phyloP scores from a whole-genome alignment of 2,113 vertebrate genomes.

The Eubucco bourcierii region DNA sequence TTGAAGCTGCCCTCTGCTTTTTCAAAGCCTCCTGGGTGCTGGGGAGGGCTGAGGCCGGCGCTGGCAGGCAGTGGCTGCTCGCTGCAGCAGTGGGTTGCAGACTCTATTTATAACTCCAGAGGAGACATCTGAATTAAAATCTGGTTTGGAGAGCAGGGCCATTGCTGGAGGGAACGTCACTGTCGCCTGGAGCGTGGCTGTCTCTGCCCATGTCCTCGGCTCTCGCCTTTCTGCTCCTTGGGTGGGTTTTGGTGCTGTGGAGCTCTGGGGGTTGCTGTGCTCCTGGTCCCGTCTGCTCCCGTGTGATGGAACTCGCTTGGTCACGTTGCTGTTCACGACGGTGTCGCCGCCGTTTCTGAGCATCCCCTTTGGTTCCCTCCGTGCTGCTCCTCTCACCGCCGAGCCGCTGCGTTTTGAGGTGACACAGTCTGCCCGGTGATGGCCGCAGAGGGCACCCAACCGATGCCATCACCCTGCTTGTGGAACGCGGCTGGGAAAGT shows the following conservation, averaged over 20 bases:
- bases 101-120: constrained; percentile 55
- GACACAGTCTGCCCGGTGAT: too few relatives aligned
- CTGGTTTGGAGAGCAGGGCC: constrained; percentile 1
- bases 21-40: neutral
- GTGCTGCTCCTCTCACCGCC: fast-evolving
- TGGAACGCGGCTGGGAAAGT: fast-evolving
- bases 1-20: neutral
- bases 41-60: neutral
- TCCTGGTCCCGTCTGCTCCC: neutral
- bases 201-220: fast-evolving
- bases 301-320: fast-evolving
- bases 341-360: neutral
- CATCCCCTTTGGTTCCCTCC: fast-evolving
- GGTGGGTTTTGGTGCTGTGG: fast-evolving
- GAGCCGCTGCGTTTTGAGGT: neutral
- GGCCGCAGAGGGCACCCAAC: fast-evolving
- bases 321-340: fast-evolving
- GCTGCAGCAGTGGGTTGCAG: neutral
- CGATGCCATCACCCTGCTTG: fast-evolving
- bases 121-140: constrained; percentile 37
- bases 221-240: neutral
- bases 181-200: fast-evolving
- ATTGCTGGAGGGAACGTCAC: neutral
- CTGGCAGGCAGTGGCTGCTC: neutral
- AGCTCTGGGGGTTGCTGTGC: neutral